These are phyloP conservation scores for Loxodonta africana DNA, from an alignment of 2,113 vertebrate species.

Conservation along the genomic window DNA sequence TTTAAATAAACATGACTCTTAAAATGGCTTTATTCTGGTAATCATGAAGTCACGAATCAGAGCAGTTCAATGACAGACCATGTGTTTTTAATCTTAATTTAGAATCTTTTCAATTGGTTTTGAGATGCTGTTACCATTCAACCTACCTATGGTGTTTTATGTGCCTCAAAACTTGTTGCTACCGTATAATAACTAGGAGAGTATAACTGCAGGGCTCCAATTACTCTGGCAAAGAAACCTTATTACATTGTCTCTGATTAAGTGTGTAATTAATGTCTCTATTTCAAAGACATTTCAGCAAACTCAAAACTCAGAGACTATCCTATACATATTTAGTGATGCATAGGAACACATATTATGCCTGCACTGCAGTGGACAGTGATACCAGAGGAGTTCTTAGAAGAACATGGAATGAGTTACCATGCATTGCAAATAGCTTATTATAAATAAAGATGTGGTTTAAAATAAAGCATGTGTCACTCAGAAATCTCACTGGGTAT, in stretches of 20 bases:
- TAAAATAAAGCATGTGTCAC: neutral
- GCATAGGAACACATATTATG: neutral
- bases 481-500: neutral
- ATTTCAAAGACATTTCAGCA: constrained; percentile 75
- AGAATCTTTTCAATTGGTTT: constrained; percentile 42
- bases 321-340: neutral
- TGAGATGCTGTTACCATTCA: neutral
- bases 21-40: neutral
- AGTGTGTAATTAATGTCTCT: constrained; percentile 77
- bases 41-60: constrained; percentile 26
- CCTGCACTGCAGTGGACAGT: neutral
- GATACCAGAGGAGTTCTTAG: neutral
- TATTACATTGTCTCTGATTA: constrained; percentile 19
- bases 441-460: constrained; percentile 1
- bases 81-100: constrained; percentile 52
- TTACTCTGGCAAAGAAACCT: constrained; percentile 68
- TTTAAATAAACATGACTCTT: constrained; percentile 49
- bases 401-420: neutral
- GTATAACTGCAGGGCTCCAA: constrained; percentile 60
- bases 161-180: constrained; percentile 65
- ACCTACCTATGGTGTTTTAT: constrained; percentile 50
- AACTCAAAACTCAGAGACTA: constrained; percentile 66
- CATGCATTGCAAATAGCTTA: neutral
- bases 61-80: neutral
- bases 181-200: constrained; percentile 42